Evolutionary conservation across 2,888 invertebrate species (phyloP).

Genomic region (Agonum fuliginosum): DNA sequence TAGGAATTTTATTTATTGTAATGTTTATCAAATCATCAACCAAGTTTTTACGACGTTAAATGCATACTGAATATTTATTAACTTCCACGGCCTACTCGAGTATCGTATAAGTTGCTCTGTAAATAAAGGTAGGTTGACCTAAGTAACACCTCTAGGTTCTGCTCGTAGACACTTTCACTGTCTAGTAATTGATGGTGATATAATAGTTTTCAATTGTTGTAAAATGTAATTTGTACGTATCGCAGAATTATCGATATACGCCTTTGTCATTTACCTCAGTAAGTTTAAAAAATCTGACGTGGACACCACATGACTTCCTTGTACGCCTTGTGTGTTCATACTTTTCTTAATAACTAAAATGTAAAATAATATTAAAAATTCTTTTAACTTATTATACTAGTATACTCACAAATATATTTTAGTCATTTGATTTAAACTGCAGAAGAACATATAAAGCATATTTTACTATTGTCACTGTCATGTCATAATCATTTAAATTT

Average conservation of each 20-base stretch:
- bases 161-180: constrained; percentile 16
- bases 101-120: background rate
- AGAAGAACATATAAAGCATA: no score
- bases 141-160: constrained; percentile 16
- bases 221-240: constrained; percentile 2
- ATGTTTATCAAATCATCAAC: background rate
- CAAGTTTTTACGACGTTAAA: constrained; percentile 2
- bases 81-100: constrained; percentile 1
- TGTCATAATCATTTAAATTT: no score
- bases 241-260: background rate
- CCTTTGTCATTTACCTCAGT: background rate
- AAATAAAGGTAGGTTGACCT: constrained; percentile 21
- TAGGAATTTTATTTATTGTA: constrained; percentile 24
- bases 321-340: no score
- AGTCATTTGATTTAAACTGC: no score
- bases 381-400: no score
- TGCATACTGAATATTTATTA: constrained; percentile 36
- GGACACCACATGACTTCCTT: no score
- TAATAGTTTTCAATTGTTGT: background rate
- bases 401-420: no score
- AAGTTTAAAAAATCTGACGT: no score
- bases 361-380: no score
- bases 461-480: no score
- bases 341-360: no score
- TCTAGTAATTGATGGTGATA: background rate